Evolutionary conservation across 2,888 invertebrate species (phyloP).

Genomic region (Watsonalla cultraria): DNA sequence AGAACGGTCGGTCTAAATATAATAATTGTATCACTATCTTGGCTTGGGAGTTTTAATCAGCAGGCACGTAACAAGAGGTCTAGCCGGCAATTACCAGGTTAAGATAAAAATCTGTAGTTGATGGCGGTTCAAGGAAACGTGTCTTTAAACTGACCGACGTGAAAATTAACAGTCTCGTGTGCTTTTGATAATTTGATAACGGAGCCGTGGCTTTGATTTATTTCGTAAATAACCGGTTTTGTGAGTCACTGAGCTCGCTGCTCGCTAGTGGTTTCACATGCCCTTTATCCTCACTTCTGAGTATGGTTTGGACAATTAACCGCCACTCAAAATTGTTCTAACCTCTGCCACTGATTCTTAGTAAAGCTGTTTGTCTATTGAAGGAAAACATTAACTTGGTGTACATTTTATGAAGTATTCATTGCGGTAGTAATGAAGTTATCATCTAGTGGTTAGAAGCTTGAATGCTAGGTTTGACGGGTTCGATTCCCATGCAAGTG

Average conservation of each 20-base stretch:
- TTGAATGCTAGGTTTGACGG: too few species aligned
- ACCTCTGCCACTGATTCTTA: conserved; percentile 17
- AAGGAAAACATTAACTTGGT: not conserved
- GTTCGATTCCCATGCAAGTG: too few species aligned
- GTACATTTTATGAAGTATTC: not conserved
- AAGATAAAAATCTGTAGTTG: conserved; percentile 57
- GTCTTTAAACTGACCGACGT: conserved; percentile 70
- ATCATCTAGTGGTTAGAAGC: too few species aligned
- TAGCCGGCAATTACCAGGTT: conserved; percentile 62
- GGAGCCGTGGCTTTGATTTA: conserved; percentile 64
- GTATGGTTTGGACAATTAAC: conserved; percentile 32
- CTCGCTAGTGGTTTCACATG: conserved; percentile 49
- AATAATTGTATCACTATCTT: conserved; percentile 34
- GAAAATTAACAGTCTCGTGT: conserved; percentile 72
- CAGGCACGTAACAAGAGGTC: conserved; percentile 50
- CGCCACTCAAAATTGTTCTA: conserved; percentile 20
- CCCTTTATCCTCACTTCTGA: conserved; percentile 40
- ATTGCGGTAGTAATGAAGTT: too few species aligned
- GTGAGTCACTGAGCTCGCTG: conserved; percentile 42
- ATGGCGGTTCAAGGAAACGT: conserved; percentile 64
- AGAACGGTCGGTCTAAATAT: conserved; percentile 11
- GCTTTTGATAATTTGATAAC: conserved; percentile 77
- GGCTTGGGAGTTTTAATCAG: conserved; percentile 33
- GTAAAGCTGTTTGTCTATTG: not conserved
- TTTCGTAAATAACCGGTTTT: conserved; percentile 52